Evolutionary conservation across 2,888 invertebrate genomes (phyloP), one percentile per base, ranked within the genome.

Genomic region (Chloromyia formosa): DNA sequence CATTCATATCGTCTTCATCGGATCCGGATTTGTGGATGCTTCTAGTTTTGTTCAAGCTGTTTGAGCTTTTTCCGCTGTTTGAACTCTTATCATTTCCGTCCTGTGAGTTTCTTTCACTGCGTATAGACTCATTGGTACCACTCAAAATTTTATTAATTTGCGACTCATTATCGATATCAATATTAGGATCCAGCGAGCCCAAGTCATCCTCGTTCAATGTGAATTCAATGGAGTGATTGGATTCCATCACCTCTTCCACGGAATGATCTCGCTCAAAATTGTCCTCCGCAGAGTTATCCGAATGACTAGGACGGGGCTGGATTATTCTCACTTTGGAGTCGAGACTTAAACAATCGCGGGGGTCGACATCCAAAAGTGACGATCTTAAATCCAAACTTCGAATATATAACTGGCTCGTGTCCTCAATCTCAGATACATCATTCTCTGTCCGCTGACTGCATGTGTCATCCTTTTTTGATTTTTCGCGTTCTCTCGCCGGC

Each of bases 351-450:
- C 75, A 78, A n/a, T 54, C 53, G 53, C 77, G 72, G 16, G 73
- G 56, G 58, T 76, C 75, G 16, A 62, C 58, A 62, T 74, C 74
- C 49, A 75, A 16, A 53, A 53, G 60, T 16, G 40, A 58, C 16
- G 62, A 61, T 74, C 75, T 35, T 9, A 75, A 58, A 66, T 76
- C 75, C 77, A 78, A 42, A 76, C 78, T 74, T 77, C 77, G 20
- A 23, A 71, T 22, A 66, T 74, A 60, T 10, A 75, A 53, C 54
- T 77, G 22, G 2, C 77, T 79, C 14, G 78, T 78, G 42, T 85
- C 84, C 42, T 85, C 85, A 20, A 76, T 61, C 27, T 85, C 85
- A 0, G 85, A 85, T 0, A 85, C 83, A 79, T 85, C 85, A 75
- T 84, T 82, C 1, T 84, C 81, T 22, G 85, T 85, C 75, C 83